Conservation (phyloP, 2,888 invertebrate species). For the Pheosia tremula region DNA sequence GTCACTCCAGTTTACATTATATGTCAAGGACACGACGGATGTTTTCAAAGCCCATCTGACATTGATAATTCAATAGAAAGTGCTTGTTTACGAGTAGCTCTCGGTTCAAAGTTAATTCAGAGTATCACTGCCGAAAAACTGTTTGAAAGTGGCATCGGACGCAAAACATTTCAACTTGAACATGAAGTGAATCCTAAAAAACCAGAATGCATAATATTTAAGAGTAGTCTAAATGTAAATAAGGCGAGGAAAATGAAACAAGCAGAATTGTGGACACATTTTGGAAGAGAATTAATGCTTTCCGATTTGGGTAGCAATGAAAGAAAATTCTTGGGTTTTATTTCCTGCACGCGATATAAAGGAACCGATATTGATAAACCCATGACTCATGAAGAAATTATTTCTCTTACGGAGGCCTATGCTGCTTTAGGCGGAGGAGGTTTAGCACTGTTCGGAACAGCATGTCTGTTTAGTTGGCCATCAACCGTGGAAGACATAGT, state of each 20-base stretch:
- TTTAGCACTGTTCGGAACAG: constrained; percentile 95
- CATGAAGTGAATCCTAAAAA: constrained; percentile 83
- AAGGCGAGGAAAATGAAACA: constrained; percentile 90
- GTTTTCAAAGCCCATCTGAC: constrained; percentile 88
- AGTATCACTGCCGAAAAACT: constrained; percentile 94
- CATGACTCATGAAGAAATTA: constrained; percentile 88
- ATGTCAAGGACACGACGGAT: constrained; percentile 91
- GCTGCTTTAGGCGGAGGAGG: constrained; percentile 97
- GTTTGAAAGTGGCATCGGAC: constrained; percentile 89
- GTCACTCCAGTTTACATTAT: constrained; percentile 93
- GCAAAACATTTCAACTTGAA: constrained; percentile 93
- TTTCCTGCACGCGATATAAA: constrained; percentile 93
- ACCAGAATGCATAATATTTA: constrained; percentile 89
- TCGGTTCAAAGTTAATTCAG: constrained; percentile 93
- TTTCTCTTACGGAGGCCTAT: constrained; percentile 89
- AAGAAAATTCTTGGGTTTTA: constrained; percentile 94
- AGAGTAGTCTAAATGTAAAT: constrained; percentile 88
- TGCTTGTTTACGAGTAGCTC: constrained; percentile 90
- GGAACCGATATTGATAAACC: constrained; percentile 85
- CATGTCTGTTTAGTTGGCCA: constrained; percentile 96
- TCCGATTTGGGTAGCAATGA: constrained; percentile 86
- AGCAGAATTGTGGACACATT: constrained; percentile 92
- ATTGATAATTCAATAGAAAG: constrained; percentile 87
- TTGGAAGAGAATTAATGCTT: constrained; percentile 93
- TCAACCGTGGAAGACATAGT: constrained; percentile 87